phyloP scores from a whole-genome alignment of 2,113 vertebrate species.

The Paedocypris sp. region DNA sequence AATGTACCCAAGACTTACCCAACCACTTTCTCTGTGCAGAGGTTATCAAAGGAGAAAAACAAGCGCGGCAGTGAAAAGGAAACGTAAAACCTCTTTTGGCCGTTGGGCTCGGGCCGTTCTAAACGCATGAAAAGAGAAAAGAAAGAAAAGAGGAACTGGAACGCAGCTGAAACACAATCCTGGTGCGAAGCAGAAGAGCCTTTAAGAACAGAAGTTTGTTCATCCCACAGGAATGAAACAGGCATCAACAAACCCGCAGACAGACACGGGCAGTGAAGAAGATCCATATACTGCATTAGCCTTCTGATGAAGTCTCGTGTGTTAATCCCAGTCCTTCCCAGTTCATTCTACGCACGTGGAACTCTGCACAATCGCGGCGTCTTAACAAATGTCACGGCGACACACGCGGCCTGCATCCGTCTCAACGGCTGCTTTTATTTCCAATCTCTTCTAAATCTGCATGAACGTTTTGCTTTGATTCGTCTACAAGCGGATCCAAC shows the following conservation, averaged over 20 bases:
- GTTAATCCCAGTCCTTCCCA: too few relatives aligned
- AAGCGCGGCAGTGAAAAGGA: neutral
- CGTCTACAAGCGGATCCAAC: neutral
- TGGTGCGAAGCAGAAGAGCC: neutral
- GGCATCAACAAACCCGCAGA: neutral
- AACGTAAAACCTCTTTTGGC: neutral
- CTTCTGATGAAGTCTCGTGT: too few relatives aligned
- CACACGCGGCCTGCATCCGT: too few relatives aligned
- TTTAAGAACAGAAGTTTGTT: neutral
- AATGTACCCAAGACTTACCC: neutral
- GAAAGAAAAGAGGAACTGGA: neutral
- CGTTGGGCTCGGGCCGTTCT: neutral
- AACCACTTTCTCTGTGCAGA: neutral
- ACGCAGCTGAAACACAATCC: neutral
- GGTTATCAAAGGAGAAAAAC: neutral
- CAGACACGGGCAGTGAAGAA: neutral
- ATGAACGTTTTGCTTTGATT: neutral
- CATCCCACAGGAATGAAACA: neutral
- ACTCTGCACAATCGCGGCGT: too few relatives aligned
- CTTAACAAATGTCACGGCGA: too few relatives aligned
- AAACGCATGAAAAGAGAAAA: neutral
- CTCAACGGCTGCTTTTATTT: too few relatives aligned
- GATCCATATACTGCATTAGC: too few relatives aligned
- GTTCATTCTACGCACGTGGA: too few relatives aligned
- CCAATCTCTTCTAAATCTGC: too few relatives aligned